Base-by-base conservation (phyloP, 2,888 invertebrate genomes). In the Drosophila incognita region DNA sequence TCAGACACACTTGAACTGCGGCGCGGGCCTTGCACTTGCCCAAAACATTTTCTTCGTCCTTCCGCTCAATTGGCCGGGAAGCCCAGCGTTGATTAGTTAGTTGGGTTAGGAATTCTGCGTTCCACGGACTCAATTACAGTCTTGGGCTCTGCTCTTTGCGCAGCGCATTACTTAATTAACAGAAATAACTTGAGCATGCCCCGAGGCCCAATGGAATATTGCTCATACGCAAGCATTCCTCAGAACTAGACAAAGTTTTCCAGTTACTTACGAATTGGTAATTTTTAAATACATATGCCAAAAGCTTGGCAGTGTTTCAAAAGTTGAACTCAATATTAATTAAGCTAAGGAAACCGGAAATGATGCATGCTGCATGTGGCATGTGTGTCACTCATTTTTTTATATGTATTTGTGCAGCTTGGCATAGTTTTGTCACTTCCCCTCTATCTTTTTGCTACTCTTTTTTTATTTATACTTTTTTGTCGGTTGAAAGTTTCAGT, bases 311-410 rank as follows among this genome's bases (percentile, higher is more conserved):
- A 24, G 49, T 51, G 36, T 69, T 69, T 78, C 65, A 72, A 81
- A 79, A 76, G 60, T 57, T 70, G 62, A 73, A 69, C 68, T 79
- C 69, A 70, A 74, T 79, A 86, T 75, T 82, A 86, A 88, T 87
- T 80, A 81, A 83, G 76, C 75, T 71, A 51, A 73, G 61, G 73
- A 57, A 64, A 71, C n/a, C 46, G 35, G 66, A 53, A 67, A 61
- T 76, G 67, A 38, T 35, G 54, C 51, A 51, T 51, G 60, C 48
- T 51, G 38, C 71, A 69, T 15, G 51, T 61, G 35, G 40, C 51
- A 56, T 54, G 27, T 58, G 42, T 18, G 52, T 48, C 59, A 49
- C 38, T 68, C 58, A 38, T 48, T 56, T 57, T 62, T 52, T 49
- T 54, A 71, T 76, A 60, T 60, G 38, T 24, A 24, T 58, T 73